phyloP scores from a whole-genome alignment of 2,113 vertebrate genomes.

The Tylochromis polylepis region DNA sequence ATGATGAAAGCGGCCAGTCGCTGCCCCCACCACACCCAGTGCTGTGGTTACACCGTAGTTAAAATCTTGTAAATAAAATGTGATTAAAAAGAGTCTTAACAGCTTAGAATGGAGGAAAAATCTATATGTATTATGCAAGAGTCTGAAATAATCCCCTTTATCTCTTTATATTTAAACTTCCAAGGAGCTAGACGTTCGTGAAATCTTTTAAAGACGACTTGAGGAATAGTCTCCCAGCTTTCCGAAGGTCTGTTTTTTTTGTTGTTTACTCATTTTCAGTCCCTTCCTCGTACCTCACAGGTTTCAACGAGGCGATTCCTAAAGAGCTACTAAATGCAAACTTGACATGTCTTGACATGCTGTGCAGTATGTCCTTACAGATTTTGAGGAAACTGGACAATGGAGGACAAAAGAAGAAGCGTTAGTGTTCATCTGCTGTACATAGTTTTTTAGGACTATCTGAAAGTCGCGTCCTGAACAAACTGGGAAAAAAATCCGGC shows the following conservation, averaged over 20 bases:
- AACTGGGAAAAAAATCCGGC: background rate
- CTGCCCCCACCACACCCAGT: background rate
- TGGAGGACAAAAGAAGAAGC: accelerated
- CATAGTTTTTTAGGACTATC: no score
- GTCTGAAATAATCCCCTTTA: background rate
- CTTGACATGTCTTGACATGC: background rate
- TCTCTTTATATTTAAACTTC: background rate
- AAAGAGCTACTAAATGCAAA: background rate
- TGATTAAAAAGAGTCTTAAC: background rate
- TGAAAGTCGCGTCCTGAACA: background rate
- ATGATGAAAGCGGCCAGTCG: background rate
- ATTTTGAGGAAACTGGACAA: accelerated
- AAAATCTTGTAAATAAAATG: background rate
- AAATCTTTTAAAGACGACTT: no score
- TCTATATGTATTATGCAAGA: background rate
- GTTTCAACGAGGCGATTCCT: background rate
- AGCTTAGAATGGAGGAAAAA: accelerated
- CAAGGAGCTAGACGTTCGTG: accelerated
- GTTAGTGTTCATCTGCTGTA: no score
- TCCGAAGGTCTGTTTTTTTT: background rate
- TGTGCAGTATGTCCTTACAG: background rate
- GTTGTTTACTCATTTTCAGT: background rate
- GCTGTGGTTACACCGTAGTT: background rate
- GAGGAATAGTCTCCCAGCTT: no score
- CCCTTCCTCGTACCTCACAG: background rate